Conservation (phyloP, 37 sponge, comb jelly and placozoan genomes). For the Dysidea cf. avara region DNA sequence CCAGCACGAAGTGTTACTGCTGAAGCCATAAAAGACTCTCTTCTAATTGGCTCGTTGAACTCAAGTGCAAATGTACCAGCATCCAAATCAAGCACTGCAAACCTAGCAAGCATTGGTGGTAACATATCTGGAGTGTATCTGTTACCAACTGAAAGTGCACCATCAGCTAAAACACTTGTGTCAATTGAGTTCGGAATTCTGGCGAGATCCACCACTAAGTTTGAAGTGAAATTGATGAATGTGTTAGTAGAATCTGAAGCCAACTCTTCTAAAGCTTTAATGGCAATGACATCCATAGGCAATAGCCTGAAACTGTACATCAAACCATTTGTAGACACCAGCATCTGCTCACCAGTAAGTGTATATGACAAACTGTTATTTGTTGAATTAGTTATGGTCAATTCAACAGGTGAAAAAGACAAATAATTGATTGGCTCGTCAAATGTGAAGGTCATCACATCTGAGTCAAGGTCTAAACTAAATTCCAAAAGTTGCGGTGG, state of each 20-base stretch:
- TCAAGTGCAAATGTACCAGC: slow-evolving; percentile 43
- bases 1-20: slow-evolving; percentile 25
- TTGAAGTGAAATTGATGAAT: slow-evolving; percentile 67
- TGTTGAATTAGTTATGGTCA: slow-evolving; percentile 53
- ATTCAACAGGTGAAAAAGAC: slow-evolving; percentile 18
- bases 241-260: slow-evolving; percentile 54
- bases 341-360: slow-evolving; percentile 50
- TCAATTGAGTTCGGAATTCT: slow-evolving; percentile 27
- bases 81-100: slow-evolving; percentile 59
- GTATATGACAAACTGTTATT: slow-evolving; percentile 28
- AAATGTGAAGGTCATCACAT: slow-evolving; percentile 59
- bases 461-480: slow-evolving; percentile 65
- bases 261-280: slow-evolving; percentile 68
- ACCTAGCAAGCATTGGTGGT: slow-evolving; percentile 35
- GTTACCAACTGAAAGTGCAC: slow-evolving; percentile 34
- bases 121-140: slow-evolving; percentile 42
- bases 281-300: slow-evolving; percentile 47
- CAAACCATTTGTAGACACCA: slow-evolving; percentile 33
- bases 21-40: slow-evolving; percentile 22
- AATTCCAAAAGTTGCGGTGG: slow-evolving; percentile 47
- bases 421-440: slow-evolving; percentile 78
- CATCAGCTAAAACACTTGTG: slow-evolving; percentile 5
- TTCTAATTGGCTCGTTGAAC: slow-evolving; percentile 78
- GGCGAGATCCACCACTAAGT: slow-evolving; percentile 63
- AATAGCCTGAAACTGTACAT: slow-evolving; percentile 45